These are phyloP conservation scores for Patagioenas fasciata DNA, from an alignment of 2,113 vertebrate species.

Conservation along the genomic window DNA sequence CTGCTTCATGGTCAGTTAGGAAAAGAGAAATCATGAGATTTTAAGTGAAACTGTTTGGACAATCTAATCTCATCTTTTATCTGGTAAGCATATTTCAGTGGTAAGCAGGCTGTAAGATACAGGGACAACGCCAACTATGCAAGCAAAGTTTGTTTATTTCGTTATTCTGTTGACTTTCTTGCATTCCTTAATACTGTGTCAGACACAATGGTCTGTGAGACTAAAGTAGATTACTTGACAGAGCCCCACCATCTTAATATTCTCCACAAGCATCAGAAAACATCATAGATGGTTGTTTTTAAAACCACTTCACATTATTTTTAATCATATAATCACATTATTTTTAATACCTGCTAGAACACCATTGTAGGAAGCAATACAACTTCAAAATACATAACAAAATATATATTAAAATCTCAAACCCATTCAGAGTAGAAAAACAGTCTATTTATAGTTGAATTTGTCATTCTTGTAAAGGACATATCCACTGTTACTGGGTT, in stretches of 20 bases:
- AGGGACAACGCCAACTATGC: not conserved
- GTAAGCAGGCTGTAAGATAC: not conserved
- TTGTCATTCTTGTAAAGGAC: constrained; percentile 53
- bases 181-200: not conserved
- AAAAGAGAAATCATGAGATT: not conserved
- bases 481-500: constrained; percentile 33
- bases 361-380: not conserved
- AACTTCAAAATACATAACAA: not conserved
- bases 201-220: not conserved
- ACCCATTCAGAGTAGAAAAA: constrained; percentile 33
- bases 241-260: not conserved
- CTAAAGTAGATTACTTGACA: not conserved
- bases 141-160: not conserved
- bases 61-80: not conserved
- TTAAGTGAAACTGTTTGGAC: not conserved
- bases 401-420: constrained; percentile 15
- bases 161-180: not conserved
- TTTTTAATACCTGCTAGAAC: not conserved
- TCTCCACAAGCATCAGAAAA: not conserved
- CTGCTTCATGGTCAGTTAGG: not conserved
- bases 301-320: not conserved
- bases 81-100: not conserved
- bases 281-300: not conserved
- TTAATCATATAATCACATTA: not conserved
- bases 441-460: constrained; percentile 64